Percentiles rank a stretch among this genome's conserved stretches.
Evolutionary conservation across 2,888 invertebrate genomes (phyloP).

Genomic region (Oscheius sp.): DNA sequence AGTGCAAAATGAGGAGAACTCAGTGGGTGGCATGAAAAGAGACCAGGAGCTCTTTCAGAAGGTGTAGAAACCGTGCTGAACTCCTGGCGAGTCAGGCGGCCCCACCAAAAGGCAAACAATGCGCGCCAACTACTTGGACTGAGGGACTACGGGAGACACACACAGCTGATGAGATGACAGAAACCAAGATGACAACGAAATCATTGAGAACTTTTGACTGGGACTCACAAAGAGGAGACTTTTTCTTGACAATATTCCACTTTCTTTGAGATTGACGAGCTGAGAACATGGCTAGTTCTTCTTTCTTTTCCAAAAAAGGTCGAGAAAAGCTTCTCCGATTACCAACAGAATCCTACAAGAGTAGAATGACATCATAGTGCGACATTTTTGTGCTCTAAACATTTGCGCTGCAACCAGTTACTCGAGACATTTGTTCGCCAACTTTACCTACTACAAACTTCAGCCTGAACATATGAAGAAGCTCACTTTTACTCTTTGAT

Average conservation of each 20-base stretch:
- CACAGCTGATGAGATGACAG: constrained; percentile 7
- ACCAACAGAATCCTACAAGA: neutral
- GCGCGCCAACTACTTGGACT: constrained; percentile 28
- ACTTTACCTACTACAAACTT: neutral
- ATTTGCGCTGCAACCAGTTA: neutral
- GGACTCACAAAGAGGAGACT: too few relatives aligned
- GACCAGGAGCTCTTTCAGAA: too few relatives aligned
- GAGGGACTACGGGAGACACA: constrained; percentile 8
- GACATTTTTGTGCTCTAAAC: neutral
- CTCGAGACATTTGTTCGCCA: too few relatives aligned
- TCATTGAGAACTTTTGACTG: neutral
- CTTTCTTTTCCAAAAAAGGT: too few relatives aligned
- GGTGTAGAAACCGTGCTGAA: constrained; percentile 7
- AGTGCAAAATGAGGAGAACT: too few relatives aligned
- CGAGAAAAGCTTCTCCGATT: neutral
- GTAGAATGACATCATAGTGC: neutral
- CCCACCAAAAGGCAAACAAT: constrained; percentile 26
- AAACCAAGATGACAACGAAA: neutral
- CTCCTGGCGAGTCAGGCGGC: constrained; percentile 30
- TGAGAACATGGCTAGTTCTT: too few relatives aligned
- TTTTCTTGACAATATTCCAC: neutral
- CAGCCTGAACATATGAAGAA: too few relatives aligned
- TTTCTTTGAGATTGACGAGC: too few relatives aligned
- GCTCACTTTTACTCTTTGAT: too few relatives aligned
- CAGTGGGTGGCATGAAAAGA: too few relatives aligned